phyloP scores from a whole-genome alignment of 1,140 invertebrate genomes.

The Trichonephila clavipes region DNA sequence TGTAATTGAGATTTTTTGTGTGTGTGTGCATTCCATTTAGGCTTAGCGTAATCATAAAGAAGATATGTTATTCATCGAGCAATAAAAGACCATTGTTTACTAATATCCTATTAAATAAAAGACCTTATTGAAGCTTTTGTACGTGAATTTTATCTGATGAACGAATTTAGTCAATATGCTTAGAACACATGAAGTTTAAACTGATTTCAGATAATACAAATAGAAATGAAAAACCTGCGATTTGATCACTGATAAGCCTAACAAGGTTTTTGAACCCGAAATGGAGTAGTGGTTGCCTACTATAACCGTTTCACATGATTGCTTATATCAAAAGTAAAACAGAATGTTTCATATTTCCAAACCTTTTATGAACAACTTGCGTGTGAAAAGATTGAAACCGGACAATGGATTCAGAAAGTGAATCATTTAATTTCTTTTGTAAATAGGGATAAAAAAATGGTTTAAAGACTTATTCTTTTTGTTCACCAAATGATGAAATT shows the following conservation, averaged over 20 bases:
- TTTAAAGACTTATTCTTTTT: background rate
- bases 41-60: no score
- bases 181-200: background rate
- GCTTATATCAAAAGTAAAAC: background rate
- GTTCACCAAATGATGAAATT: background rate
- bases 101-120: constrained; percentile 21
- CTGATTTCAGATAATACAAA: background rate
- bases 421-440: constrained; percentile 18
- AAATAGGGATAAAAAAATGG: background rate
- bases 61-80: no score
- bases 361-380: background rate
- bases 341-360: constrained; percentile 2
- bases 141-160: constrained; percentile 11
- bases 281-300: background rate
- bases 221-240: background rate
- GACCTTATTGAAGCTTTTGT: background rate
- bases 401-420: background rate
- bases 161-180: constrained; percentile 8
- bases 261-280: constrained; percentile 30
- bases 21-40: no score
- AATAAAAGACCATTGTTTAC: background rate
- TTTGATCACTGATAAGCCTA: background rate
- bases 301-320: background rate
- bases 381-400: background rate
- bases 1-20: no score